These are phyloP conservation scores for Phorcus lineatus DNA, from an alignment of 2,888 invertebrate genomes.

Conservation along the genomic window DNA sequence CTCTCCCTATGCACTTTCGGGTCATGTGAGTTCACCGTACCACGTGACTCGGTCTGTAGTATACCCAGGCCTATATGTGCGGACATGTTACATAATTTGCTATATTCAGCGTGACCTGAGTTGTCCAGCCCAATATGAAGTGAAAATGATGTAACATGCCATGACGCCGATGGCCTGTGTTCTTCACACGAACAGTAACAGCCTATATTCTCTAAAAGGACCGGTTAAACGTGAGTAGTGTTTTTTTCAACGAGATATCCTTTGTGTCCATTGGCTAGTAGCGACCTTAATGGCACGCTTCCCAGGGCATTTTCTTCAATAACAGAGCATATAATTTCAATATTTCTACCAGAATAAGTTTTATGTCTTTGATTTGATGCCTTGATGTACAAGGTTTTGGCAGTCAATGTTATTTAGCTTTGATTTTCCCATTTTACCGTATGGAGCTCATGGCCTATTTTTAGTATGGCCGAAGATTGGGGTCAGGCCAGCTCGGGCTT, in stretches of 20 bases:
- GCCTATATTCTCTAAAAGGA: background rate
- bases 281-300: background rate
- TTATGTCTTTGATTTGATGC: no score
- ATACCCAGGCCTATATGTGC: conserved; percentile 23
- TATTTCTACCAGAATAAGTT: no score
- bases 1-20: conserved; percentile 17
- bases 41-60: conserved; percentile 30
- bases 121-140: conserved; percentile 14
- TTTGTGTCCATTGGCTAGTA: conserved; percentile 18
- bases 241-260: conserved; percentile 6
- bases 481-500: background rate
- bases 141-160: conserved; percentile 25
- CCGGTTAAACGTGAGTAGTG: conserved; percentile 1
- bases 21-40: conserved; percentile 33
- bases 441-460: conserved; percentile 20
- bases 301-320: background rate
- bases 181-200: background rate
- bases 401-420: background rate
- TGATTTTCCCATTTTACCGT: conserved; percentile 11
- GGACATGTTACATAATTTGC: conserved; percentile 34
- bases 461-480: conserved; percentile 14
- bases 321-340: no score
- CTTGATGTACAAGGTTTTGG: background rate
- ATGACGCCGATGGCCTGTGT: background rate
- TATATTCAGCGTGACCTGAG: conserved; percentile 26